A percentile compares a stretch with the other conserved stretches of the same genome.
These are phyloP conservation scores for Drosophila testacea DNA, from an alignment of 2,888 invertebrate species.

Conservation along the genomic window DNA sequence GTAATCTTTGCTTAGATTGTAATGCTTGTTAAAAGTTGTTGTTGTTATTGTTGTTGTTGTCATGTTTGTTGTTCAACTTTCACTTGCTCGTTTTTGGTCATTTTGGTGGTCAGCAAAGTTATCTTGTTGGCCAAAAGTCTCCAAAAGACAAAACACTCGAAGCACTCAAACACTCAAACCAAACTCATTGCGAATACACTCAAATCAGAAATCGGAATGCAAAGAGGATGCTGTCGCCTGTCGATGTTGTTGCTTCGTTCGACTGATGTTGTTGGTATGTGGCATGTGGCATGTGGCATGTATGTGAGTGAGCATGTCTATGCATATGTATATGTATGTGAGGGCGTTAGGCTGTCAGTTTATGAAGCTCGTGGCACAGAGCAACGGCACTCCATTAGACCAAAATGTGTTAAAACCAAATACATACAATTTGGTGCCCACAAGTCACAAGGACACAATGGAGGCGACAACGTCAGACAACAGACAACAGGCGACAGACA, in stretches of 20 bases:
- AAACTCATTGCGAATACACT: conserved; percentile 14
- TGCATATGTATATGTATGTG: not conserved
- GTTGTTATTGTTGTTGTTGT: conserved; percentile 37
- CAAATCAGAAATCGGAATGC: conserved; percentile 51
- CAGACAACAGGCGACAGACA: conserved; percentile 6
- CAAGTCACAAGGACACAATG: conserved; percentile 64
- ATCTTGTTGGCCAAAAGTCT: conserved; percentile 37
- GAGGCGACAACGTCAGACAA: conserved; percentile 53
- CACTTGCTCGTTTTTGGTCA: conserved; percentile 62
- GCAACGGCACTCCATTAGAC: conserved; percentile 71
- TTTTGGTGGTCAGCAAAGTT: conserved; percentile 66
- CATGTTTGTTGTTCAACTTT: conserved; percentile 64
- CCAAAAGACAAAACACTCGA: conserved; percentile 12
- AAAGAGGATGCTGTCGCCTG: conserved; percentile 32
- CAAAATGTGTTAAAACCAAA: conserved; percentile 66
- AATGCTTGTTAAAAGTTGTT: conserved; percentile 61
- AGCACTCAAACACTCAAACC: not conserved
- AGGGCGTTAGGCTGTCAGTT: conserved; percentile 10
- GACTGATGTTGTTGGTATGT: conserved; percentile 5
- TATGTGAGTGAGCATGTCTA: not conserved
- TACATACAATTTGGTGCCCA: conserved; percentile 57
- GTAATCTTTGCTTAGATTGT: conserved; percentile 62
- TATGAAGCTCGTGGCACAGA: conserved; percentile 43
- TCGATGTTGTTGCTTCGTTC: not conserved
- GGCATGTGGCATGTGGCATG: conserved; percentile 17